Evolutionary conservation across 2,888 invertebrate genomes (phyloP).

Genomic region (Dermolepida albohirtum): DNA sequence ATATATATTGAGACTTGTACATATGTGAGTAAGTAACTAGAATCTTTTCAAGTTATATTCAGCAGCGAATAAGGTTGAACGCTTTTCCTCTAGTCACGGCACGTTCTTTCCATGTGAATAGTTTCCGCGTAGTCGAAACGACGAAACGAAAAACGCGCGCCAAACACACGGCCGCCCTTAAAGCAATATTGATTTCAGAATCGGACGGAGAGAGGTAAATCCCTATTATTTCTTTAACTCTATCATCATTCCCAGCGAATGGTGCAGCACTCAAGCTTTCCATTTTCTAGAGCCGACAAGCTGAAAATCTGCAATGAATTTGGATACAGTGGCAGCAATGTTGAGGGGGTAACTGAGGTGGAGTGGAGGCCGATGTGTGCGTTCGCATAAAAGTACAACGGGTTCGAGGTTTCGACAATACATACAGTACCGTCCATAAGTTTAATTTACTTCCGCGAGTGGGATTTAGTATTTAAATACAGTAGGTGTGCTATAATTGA

Average conservation of each 20-base stretch:
- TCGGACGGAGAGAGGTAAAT: slow-evolving; percentile 60
- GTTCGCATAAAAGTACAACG: slow-evolving; percentile 7
- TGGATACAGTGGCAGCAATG: slow-evolving; percentile 58
- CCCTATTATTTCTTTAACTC: slow-evolving; percentile 65
- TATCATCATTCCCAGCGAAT: slow-evolving; percentile 64
- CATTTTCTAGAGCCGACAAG: slow-evolving; percentile 64
- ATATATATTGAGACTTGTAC: background rate
- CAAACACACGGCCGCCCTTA: slow-evolving; percentile 58
- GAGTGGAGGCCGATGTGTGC: slow-evolving; percentile 1
- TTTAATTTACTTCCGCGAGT: background rate
- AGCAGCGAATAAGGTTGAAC: background rate
- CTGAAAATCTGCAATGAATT: slow-evolving; percentile 67
- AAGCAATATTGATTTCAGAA: slow-evolving; percentile 63
- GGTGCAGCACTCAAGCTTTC: slow-evolving; percentile 63
- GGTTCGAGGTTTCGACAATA: slow-evolving; percentile 6
- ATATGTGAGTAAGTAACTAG: background rate
- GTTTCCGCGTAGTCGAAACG: slow-evolving; percentile 29
- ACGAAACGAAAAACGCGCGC: slow-evolving; percentile 46
- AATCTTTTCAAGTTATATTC: slow-evolving; percentile 11
- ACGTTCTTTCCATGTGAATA: slow-evolving; percentile 37
- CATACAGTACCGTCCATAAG: slow-evolving; percentile 16
- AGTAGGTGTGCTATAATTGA: no score
- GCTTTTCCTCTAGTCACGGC: slow-evolving; percentile 1
- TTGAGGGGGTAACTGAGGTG: slow-evolving; percentile 5
- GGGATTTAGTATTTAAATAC: no score